Evolutionary conservation across 1,140 invertebrate species (phyloP), one percentile per base, ranked within the genome.

Genomic region (Aphidius ervi): DNA sequence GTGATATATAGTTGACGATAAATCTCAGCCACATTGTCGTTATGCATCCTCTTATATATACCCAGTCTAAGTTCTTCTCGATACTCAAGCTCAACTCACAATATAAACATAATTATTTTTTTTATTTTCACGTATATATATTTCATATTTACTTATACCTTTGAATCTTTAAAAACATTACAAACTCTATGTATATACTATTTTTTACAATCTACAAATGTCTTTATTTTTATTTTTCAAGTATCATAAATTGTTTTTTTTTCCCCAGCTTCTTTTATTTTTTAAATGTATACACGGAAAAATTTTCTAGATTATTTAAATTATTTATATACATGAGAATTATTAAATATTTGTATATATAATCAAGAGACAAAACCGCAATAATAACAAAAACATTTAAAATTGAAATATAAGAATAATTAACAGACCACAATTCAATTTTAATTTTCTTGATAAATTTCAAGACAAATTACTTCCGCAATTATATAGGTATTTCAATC

Each of bases 11-110:
- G 67, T 61, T 56, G 60, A 60, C 65, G 53, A 68, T 73, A 72
- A 74, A 74, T 74, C 71, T 70, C 59, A 23, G 58, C 56, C 65
- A 70, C 71, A 73, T 73, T 73, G 69, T 73, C 63, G 65, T 70
- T 68, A 72, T 64, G 59, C 58, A 61, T 56, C 45, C 57, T 61
- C 49, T 59, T 60, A 46, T 20, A 31, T 16, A 16, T 16, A 16
- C 2, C 23, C 23, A 31, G 16, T 16, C 16, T 16, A 31, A 31
- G 23, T 31, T 31, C 58, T 10, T 20, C 43, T 45, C 42, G 4
- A 10, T 39, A n/a, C 23, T 31, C 41, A 31, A 31, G 23, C 2
- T 31, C 23, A 31, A 31, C 23, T 31, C 23, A 31, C 23, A 31
- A 31, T 31, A 31, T 31, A 31, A 31, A 31, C 23, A 31, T 31